Conservation (phyloP, 2,888 invertebrate genomes). For the Tubulanus polymorphus region DNA sequence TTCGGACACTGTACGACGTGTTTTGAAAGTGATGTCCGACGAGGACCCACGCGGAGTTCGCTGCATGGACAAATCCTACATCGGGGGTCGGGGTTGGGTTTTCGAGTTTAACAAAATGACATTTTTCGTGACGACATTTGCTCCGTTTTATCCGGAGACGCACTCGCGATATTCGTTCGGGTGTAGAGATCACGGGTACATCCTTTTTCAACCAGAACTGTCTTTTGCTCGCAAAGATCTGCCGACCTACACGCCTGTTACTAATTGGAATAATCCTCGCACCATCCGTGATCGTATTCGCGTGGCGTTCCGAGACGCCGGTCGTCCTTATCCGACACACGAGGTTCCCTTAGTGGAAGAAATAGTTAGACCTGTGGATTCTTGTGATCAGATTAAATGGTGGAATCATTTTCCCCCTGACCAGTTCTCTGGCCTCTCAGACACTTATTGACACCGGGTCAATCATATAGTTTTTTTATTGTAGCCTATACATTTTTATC, state of each 20-base stretch:
- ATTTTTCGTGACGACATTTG: slow-evolving; percentile 45
- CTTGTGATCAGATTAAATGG: no score
- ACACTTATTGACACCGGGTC: no score
- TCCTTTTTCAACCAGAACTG: slow-evolving; percentile 43
- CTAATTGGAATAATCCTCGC: slow-evolving; percentile 36
- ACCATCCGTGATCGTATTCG: slow-evolving; percentile 40
- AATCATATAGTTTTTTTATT: no score
- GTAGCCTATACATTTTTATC: no score
- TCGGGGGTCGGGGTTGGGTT: slow-evolving; percentile 36
- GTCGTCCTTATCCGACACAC: slow-evolving; percentile 31
- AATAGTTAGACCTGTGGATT: slow-evolving; percentile 36
- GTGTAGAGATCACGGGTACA: slow-evolving; percentile 26
- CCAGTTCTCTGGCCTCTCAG: no score
- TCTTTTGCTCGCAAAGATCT: slow-evolving; percentile 43
- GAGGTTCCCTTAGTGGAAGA: slow-evolving; percentile 35
- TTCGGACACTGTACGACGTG: slow-evolving; percentile 27
- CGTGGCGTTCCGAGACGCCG: slow-evolving; percentile 33
- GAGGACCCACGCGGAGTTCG: slow-evolving; percentile 25
- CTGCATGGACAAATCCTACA: slow-evolving; percentile 35
- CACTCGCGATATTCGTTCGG: slow-evolving; percentile 35
- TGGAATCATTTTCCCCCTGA: no score
- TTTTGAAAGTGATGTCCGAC: slow-evolving; percentile 30
- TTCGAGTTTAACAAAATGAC: slow-evolving; percentile 39
- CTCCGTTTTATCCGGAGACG: slow-evolving; percentile 36
- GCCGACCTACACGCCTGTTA: slow-evolving; percentile 32